Percentiles rank a stretch among this genome's conserved stretches.
These are phyloP conservation scores for Hedychridium roseum DNA, from an alignment of 2,888 invertebrate species.

Conservation along the genomic window DNA sequence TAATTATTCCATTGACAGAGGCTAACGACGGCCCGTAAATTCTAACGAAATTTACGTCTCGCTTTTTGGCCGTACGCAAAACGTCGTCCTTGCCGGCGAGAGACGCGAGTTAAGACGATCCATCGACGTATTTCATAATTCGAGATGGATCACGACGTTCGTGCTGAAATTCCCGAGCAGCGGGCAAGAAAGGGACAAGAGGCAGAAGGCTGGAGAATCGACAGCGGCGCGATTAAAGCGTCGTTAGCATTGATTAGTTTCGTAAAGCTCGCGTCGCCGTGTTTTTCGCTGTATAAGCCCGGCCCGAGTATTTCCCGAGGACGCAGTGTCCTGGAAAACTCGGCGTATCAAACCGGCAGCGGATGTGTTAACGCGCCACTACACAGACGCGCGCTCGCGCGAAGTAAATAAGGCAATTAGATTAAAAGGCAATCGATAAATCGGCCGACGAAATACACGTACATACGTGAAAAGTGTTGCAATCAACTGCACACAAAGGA, in stretches of 20 bases:
- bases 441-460: too few species aligned
- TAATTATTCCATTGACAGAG: too few species aligned
- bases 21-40: too few species aligned
- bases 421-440: slow-evolving; percentile 20
- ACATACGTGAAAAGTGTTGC: too few species aligned
- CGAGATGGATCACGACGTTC: slow-evolving; percentile 24
- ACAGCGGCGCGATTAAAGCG: slow-evolving; percentile 35
- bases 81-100: too few species aligned
- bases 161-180: slow-evolving; percentile 34
- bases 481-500: too few species aligned
- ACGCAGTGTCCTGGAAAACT: slow-evolving; percentile 15
- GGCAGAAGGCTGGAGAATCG: slow-evolving; percentile 14
- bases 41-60: too few species aligned
- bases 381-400: neutral
- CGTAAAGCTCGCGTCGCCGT: slow-evolving; percentile 18
- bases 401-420: slow-evolving; percentile 17
- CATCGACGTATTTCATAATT: slow-evolving; percentile 31
- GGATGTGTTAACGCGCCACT: neutral
- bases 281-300: slow-evolving; percentile 22
- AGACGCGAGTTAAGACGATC: too few species aligned
- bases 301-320: slow-evolving; percentile 21
- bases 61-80: too few species aligned
- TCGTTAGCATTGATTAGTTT: slow-evolving; percentile 49
- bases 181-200: slow-evolving; percentile 19
- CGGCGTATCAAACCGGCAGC: neutral